phyloP scores from a whole-genome alignment of 2,888 invertebrate genomes.

The Trypoxylon attenuatum region DNA sequence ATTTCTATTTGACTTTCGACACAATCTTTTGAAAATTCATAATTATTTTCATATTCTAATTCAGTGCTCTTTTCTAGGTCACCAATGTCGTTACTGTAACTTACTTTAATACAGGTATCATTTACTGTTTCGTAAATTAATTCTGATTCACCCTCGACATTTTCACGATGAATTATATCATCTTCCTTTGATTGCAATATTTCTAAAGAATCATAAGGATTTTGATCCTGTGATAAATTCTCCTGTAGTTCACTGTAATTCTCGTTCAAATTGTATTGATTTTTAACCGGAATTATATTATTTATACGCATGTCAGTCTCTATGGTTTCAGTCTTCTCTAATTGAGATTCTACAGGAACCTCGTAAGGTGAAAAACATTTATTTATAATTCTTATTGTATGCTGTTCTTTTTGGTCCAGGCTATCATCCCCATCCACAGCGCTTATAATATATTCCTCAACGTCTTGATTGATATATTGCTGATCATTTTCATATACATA shows the following conservation, averaged over 20 bases:
- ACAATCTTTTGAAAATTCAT: slow-evolving; percentile 14
- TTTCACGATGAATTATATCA: slow-evolving; percentile 30
- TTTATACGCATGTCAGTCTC: slow-evolving; percentile 65
- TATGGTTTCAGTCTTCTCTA: slow-evolving; percentile 66
- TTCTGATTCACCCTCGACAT: slow-evolving; percentile 27
- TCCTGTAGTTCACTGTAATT: slow-evolving; percentile 25
- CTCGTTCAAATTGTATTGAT: slow-evolving; percentile 9
- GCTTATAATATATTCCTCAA: slow-evolving; percentile 44
- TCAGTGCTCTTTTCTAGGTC: background rate
- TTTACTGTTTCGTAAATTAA: slow-evolving; percentile 39
- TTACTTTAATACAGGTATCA: slow-evolving; percentile 25
- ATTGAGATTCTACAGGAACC: slow-evolving; percentile 53
- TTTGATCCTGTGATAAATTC: no score
- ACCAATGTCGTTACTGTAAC: slow-evolving; percentile 15
- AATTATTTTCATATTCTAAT: slow-evolving; percentile 7
- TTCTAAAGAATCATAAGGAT: slow-evolving; percentile 36
- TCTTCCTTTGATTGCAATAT: slow-evolving; percentile 27
- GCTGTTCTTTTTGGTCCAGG: no score
- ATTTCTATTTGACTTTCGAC: slow-evolving; percentile 19
- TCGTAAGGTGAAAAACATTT: slow-evolving; percentile 47
- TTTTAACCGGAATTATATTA: slow-evolving; percentile 27
- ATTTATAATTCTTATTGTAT: slow-evolving; percentile 36
- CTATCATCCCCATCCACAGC: slow-evolving; percentile 11
- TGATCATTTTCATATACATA: slow-evolving; percentile 33
- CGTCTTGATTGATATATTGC: slow-evolving; percentile 18